Evolutionary conservation across 1,140 invertebrate species (phyloP), one percentile per base, ranked within the genome.

Genomic region (Episyrphus balteatus): DNA sequence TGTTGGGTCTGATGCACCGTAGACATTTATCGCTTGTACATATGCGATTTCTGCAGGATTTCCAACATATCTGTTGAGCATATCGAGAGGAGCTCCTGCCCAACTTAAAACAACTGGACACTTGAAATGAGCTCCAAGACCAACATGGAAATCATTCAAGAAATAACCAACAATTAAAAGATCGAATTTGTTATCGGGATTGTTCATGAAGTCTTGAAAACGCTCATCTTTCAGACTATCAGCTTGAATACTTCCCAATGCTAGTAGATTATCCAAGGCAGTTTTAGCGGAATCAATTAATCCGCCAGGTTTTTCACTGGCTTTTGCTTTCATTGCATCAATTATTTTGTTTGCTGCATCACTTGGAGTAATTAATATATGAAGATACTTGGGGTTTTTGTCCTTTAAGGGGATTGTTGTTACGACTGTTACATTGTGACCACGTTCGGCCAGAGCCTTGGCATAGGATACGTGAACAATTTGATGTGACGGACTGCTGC

Each of bases 371-470:
- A 65, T 47, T 6, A 65, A 46, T 42, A 65, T 61, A 6, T 59
- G 51, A 17, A 58, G 34, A 26, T 26, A 26, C 8, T 26, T 26
- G 1, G 33, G 46, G 26, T 44, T 19, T 18, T 17, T 41, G 15
- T 41, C 39, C 1, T 9, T 48, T 14, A 6, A 15, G 11, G 57
- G 31, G 19, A 55, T 0, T 42, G 54, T 51, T 8, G 53, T 49
- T 1, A 65, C 54, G 1, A 67, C 61, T 0, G 64, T 67, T 1
- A 67, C 47, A 44, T 67, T 60, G 47, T 67, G 64, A 5, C 63
- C 63, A 26, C 52, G 31, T 48, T 67, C 61, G 5, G 59, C 64
- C 30, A 67, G 47, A 2, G 55, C 40, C 43, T 60, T 55, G 45
- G 56, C 52, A 3, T 62, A 26, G 1, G 64, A 61, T 59, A 64